Percentiles rank a stretch among this genome's conserved stretches.
phyloP scores from a whole-genome alignment of 2,113 vertebrate species.

The Chaenogobius annularis region DNA sequence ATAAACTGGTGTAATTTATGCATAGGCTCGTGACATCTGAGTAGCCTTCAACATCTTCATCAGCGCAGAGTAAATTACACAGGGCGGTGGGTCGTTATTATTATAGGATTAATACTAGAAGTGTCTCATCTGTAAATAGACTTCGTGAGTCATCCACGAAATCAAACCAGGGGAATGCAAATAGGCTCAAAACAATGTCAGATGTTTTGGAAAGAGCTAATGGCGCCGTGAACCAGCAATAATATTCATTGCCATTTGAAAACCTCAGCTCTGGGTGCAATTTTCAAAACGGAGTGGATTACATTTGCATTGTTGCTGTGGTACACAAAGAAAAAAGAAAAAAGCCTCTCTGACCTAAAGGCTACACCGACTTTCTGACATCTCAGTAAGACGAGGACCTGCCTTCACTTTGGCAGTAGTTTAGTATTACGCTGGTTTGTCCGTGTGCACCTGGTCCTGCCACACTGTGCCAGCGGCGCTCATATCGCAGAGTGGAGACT shows the following conservation, averaged over 20 bases:
- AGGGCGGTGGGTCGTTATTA: constrained; percentile 4
- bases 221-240: background rate
- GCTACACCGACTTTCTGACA: constrained; percentile 2
- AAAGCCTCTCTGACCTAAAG: background rate
- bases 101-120: background rate
- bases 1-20: constrained; percentile 49
- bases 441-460: constrained; percentile 23
- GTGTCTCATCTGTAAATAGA: background rate
- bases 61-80: constrained; percentile 3
- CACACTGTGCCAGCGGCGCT: constrained; percentile 25
- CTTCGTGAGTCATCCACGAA: background rate
- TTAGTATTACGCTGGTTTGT: constrained; percentile 9
- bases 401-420: constrained; percentile 7
- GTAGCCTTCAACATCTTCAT: constrained; percentile 14
- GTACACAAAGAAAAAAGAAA: background rate
- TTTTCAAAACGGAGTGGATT: background rate
- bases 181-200: background rate
- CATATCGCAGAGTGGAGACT: constrained; percentile 20
- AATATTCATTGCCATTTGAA: background rate
- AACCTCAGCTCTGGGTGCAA: background rate
- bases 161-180: background rate
- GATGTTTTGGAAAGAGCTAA: too few species aligned
- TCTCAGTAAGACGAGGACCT: background rate
- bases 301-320: constrained; percentile 4
- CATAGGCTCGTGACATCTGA: constrained; percentile 12